Base-by-base conservation (phyloP, 2,888 invertebrate species). In the Lottia gigantea region DNA sequence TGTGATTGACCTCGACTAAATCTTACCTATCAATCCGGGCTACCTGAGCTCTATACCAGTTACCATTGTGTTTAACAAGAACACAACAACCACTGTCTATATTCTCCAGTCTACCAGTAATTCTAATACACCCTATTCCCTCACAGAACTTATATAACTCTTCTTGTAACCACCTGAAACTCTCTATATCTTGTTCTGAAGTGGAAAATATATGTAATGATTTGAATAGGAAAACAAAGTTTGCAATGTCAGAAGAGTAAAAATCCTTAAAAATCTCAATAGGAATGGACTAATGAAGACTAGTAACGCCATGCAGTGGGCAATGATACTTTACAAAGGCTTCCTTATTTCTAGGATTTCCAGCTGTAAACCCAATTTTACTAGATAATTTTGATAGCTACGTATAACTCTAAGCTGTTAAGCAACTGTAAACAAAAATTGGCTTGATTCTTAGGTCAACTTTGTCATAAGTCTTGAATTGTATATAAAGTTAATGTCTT, bases 1-100 rank as follows among this genome's bases (percentile, higher is more conserved):
- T n/a, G n/a, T n/a, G n/a, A 31, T 31, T 31, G 31, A 31, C 6
- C 40, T 11, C 1, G 45, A 23, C 23, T 16, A 12, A 11, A 26
- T 64, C 66, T 70, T 68, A 81, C 79, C 72, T 73, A 70, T 77
- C 77, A 11, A 80, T 70, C 26, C 80, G 72, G 14, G 79, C 71
- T n/a, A 83, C 75, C 68, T 80, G 80, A 23, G 79, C 83, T 40
- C 82, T 66, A 65, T 73, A 75, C 71, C 72, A 78, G 25, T 67
- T 64, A 4, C 71, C 66, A 11, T 64, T 31, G 12, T 73, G 71
- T 47, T 62, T 72, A 62, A 68, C 71, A 63, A 66, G 40, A 7
- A 66, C 19, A 25, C 19, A 65, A 19, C 63, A 31, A 31, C 63
- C 62, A 46, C 61, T 47, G 14, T 65, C 49, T 47, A 64, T 40